Percentiles rank a stretch among this genome's conserved stretches.
phyloP scores from a whole-genome alignment of 2,797 vertebrate species.

The Cheracebus regulus region DNA sequence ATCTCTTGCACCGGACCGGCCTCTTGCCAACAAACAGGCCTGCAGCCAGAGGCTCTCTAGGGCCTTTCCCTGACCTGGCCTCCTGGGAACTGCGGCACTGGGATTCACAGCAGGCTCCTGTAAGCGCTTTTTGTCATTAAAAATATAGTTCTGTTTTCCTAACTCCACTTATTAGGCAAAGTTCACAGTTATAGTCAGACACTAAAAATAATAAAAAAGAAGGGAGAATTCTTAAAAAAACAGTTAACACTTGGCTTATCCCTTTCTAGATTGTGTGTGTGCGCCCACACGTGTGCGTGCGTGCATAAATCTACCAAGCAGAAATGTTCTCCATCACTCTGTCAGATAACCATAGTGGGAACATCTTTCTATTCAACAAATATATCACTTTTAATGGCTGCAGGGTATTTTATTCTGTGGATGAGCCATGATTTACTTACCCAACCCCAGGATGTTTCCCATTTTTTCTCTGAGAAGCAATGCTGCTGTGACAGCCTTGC shows the following conservation, averaged over 20 bases:
- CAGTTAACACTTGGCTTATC: background rate
- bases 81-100: background rate
- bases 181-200: background rate
- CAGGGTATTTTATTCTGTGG: background rate
- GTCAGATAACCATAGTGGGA: accelerated
- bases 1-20: background rate
- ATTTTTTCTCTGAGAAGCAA: background rate
- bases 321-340: background rate
- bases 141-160: constrained; percentile 17
- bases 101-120: background rate
- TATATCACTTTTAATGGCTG: background rate
- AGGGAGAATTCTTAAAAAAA: background rate
- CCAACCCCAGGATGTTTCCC: background rate
- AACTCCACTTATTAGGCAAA: background rate
- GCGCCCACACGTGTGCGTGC: no score
- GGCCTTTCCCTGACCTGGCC: background rate
- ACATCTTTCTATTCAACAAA: background rate
- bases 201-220: background rate
- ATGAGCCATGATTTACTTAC: background rate
- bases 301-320: background rate
- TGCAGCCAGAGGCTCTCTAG: background rate
- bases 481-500: background rate
- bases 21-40: background rate
- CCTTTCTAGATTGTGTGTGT: background rate
- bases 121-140: background rate